A percentile compares a stretch with the other conserved stretches of the same genome.
Evolutionary conservation across 1,140 invertebrate species (phyloP).

Genomic region (Mycetomoellerius zeteki): DNA sequence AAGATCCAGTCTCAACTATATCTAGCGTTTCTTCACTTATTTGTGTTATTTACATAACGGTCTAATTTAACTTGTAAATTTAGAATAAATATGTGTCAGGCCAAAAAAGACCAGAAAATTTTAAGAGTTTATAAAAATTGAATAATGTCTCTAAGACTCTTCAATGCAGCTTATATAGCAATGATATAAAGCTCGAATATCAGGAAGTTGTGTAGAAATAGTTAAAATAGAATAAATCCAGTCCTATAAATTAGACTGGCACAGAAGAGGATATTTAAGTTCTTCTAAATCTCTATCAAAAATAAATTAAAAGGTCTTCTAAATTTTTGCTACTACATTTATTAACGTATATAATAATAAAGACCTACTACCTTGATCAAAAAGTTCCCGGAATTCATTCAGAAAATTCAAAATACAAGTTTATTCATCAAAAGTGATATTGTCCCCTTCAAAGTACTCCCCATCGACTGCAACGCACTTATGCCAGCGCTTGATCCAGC

Average conservation of each 20-base stretch:
- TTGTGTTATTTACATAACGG: no score
- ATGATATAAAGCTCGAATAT: not conserved
- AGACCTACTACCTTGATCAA: no score
- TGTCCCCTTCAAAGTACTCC: no score
- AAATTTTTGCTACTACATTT: not conserved
- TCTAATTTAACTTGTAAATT: not conserved
- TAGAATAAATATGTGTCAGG: not conserved
- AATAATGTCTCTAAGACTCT: not conserved
- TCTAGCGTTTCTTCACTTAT: no score
- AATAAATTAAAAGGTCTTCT: slow-evolving; percentile 40
- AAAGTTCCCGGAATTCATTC: no score
- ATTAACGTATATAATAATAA: not conserved
- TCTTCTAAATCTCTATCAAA: slow-evolving; percentile 1
- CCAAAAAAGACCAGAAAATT: not conserved
- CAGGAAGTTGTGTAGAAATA: not conserved
- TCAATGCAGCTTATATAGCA: not conserved
- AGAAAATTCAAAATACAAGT: no score
- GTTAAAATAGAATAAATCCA: not conserved
- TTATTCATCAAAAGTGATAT: no score
- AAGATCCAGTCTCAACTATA: no score
- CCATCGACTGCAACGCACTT: no score
- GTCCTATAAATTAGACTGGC: slow-evolving; percentile 34
- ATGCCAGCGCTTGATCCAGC: no score
- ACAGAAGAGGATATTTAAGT: not conserved
- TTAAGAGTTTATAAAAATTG: not conserved